Evolutionary conservation across 2,888 invertebrate species (phyloP).

Genomic region (Cryptus armator): DNA sequence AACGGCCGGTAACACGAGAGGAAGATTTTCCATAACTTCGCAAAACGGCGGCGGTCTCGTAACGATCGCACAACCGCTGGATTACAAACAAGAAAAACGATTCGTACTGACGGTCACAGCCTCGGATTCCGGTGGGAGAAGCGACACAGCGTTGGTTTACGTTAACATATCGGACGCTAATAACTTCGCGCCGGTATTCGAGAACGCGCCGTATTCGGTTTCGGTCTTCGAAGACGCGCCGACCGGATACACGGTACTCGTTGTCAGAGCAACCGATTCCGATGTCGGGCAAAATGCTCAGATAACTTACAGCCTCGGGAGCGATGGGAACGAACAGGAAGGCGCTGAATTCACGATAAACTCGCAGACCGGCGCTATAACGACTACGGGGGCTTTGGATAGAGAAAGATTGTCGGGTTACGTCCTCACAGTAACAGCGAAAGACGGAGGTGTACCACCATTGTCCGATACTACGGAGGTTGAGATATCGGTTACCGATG

Average conservation of each 20-base stretch:
- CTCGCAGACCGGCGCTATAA: slow-evolving; percentile 96
- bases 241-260: slow-evolving; percentile 95
- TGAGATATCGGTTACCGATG: slow-evolving; percentile 97
- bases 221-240: slow-evolving; percentile 97
- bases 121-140: slow-evolving; percentile 95
- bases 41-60: slow-evolving; percentile 95
- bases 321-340: slow-evolving; percentile 87
- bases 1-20: slow-evolving; percentile 93
- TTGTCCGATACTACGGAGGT: slow-evolving; percentile 97
- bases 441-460: slow-evolving; percentile 96
- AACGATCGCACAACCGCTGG: slow-evolving; percentile 95
- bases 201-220: slow-evolving; percentile 96
- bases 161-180: slow-evolving; percentile 98
- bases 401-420: slow-evolving; percentile 93
- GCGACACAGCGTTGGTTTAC: slow-evolving; percentile 95
- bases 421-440: slow-evolving; percentile 95
- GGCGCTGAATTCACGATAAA: slow-evolving; percentile 93
- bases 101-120: slow-evolving; percentile 95
- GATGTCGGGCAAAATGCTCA: slow-evolving; percentile 98
- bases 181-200: slow-evolving; percentile 96
- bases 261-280: slow-evolving; percentile 96
- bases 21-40: slow-evolving; percentile 95
- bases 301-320: slow-evolving; percentile 92
- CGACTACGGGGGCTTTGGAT: slow-evolving; percentile 94
- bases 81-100: slow-evolving; percentile 96